Evolutionary conservation across 2,797 vertebrate species (phyloP).

Genomic region (Simalia tracyae): DNA sequence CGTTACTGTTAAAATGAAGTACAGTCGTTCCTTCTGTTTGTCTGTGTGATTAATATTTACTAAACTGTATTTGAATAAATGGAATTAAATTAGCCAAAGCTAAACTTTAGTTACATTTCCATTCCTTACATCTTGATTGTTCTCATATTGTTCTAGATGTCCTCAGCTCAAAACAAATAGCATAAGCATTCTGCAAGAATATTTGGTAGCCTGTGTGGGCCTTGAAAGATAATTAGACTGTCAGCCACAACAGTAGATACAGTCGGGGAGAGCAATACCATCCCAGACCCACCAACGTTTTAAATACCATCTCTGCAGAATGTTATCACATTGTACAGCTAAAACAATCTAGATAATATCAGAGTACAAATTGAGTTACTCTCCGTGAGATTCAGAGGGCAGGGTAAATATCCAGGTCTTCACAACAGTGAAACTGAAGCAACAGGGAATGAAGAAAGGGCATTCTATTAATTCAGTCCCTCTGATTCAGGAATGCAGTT

Average conservation of each 20-base stretch:
- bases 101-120: conserved; percentile 45
- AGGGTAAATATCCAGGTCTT: not conserved
- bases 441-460: not conserved
- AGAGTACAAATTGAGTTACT: not conserved
- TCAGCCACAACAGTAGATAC: conserved; percentile 44
- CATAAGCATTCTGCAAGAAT: conserved; percentile 36
- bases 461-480: not conserved
- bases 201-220: conserved; percentile 43
- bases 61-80: conserved; percentile 56
- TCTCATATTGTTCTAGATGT: conserved; percentile 58
- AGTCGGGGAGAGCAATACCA: conserved; percentile 48
- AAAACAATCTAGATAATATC: not conserved
- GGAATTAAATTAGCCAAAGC: conserved; percentile 59
- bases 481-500: not conserved
- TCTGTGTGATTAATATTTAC: conserved; percentile 49
- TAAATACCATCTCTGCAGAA: conserved; percentile 49
- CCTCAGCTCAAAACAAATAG: conserved; percentile 51
- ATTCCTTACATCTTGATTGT: conserved; percentile 44
- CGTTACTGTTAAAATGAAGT: conserved; percentile 46
- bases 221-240: conserved; percentile 67
- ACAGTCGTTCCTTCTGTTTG: conserved; percentile 40
- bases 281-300: conserved; percentile 43
- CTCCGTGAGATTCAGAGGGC: not conserved
- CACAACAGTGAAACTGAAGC: not conserved
- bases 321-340: conserved; percentile 38